These are phyloP conservation scores for Pseudococcus viburni DNA, from an alignment of 2,888 invertebrate genomes.

Conservation along the genomic window DNA sequence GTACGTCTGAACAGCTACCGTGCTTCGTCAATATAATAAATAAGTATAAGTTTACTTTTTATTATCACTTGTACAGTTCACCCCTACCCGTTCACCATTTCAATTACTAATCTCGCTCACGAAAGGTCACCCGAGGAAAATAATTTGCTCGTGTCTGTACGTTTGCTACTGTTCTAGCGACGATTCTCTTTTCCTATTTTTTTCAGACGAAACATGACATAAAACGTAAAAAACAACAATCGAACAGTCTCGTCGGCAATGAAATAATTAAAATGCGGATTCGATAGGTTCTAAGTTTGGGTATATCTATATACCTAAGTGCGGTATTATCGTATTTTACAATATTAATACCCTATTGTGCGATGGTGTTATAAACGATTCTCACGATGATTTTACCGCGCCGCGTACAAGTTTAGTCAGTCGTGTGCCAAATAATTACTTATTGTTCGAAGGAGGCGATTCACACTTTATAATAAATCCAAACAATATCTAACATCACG, in stretches of 20 bases:
- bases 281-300: not conserved
- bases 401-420: not conserved
- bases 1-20: not conserved
- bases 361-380: conserved; percentile 1
- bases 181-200: not conserved
- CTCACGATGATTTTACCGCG: conserved; percentile 46
- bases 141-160: not conserved
- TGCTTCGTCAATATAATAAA: not conserved
- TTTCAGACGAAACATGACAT: not conserved
- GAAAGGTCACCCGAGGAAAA: not conserved
- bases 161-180: not conserved
- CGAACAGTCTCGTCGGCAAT: not conserved
- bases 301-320: not conserved
- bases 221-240: not conserved
- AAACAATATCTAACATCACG: conserved; percentile 51
- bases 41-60: not conserved
- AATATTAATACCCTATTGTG: conserved; percentile 58
- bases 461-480: conserved; percentile 48
- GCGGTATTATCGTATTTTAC: not conserved
- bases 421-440: conserved; percentile 62
- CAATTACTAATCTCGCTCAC: not conserved
- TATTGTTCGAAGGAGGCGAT: conserved; percentile 51
- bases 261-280: conserved; percentile 21
- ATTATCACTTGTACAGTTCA: not conserved
- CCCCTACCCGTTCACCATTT: not conserved